Base-by-base conservation (phyloP, 2,113 vertebrate genomes). In the Cynoglossus semilaevis region DNA sequence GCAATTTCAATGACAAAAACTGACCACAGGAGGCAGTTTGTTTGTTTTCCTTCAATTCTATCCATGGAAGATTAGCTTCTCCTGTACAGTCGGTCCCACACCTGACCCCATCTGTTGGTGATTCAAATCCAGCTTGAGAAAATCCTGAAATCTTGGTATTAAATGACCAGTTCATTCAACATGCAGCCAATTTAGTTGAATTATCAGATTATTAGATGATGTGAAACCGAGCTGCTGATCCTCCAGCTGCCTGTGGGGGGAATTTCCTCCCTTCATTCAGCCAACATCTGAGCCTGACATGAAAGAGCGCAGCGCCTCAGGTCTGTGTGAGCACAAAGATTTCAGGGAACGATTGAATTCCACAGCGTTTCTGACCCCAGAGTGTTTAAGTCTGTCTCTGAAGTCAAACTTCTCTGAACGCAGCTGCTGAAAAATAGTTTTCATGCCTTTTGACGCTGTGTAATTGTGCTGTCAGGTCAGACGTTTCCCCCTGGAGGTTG, bases 401-500 rank as follows among this genome's bases (percentile, higher is more conserved):
- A 61, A 57, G 52, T 41, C 12, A 44, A 51, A 51, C 62, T 46
- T 48, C 51, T 55, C 56, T 56, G 36, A 53, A 58, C 41, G 4
- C 17, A 38, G 46, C 58, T 60, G 12, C 9, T 47, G 14, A 72
- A 72, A 73, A 56, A 41, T 7, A n/a, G 42, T 71, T 72, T 78
- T 81, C 67, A 81, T 68, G 70, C 11, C 82, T 76, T 77, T 22
- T 64, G 65, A 67, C 54, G 67, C 60, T 59, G 1, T 68, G 70
- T 69, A 74, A 77, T 76, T 70, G 60, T 58, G 45, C 69, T 71
- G 74, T 80, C 72, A 76, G 72, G 80, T 80, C 78, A 76, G 18
- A 12, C 35, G 38, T 67, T 45, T 62, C 45, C 52, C 18, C 59
- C 76, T 61, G 50, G 65, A 9, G 65, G 55, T 29, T 42, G 38